Evolutionary conservation across 2,113 vertebrate species (phyloP).

Genomic region (Myotis lucifugus): DNA sequence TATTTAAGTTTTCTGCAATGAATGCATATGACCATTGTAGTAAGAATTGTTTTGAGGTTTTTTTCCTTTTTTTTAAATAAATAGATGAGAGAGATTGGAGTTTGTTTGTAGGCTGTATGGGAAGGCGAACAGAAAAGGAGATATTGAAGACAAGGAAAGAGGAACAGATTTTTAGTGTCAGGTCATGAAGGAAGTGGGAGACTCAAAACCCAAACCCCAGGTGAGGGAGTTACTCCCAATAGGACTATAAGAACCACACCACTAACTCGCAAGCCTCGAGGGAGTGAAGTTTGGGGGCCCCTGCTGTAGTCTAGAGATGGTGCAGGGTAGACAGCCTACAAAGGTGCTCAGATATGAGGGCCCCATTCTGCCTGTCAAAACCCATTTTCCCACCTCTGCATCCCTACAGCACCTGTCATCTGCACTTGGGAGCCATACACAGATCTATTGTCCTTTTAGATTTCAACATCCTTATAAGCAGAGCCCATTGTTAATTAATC

Average conservation of each 20-base stretch:
- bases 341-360: neutral
- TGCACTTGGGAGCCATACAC: no score
- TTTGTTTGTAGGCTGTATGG: neutral
- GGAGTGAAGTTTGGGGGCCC: neutral
- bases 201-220: neutral
- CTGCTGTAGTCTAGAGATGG: neutral
- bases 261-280: no score
- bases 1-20: neutral
- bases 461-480: neutral
- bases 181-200: neutral
- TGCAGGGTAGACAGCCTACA: neutral
- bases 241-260: neutral
- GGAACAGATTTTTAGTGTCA: neutral
- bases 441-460: neutral
- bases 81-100: neutral
- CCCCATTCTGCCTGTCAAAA: neutral
- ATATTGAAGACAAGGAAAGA: neutral
- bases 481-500: neutral
- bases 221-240: neutral
- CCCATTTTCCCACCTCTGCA: neutral
- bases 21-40: neutral
- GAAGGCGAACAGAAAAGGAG: neutral
- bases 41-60: neutral
- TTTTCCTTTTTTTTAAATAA: neutral
- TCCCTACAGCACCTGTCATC: neutral